Evolutionary conservation across 2,888 invertebrate species (phyloP).

Genomic region (Alcis repandata): DNA sequence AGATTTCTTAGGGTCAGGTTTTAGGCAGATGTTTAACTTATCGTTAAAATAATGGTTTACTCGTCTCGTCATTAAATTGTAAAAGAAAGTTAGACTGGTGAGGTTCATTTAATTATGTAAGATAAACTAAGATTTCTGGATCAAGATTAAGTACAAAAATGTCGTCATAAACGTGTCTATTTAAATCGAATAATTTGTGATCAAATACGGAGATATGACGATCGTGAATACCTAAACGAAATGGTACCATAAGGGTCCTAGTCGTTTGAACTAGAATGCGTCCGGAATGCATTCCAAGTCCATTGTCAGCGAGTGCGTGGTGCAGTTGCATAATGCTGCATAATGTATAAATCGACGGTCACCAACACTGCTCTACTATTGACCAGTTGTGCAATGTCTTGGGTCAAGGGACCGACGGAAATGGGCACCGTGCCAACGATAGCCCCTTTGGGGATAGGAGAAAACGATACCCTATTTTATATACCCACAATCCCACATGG

Average conservation of each 20-base stretch:
- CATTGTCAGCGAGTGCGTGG: conserved; percentile 75
- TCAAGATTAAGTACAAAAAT: too few relatives aligned
- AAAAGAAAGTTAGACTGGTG: too few relatives aligned
- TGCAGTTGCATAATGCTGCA: conserved; percentile 69
- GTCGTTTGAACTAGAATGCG: conserved; percentile 60
- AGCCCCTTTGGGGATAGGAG: conserved; percentile 59
- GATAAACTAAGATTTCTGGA: too few relatives aligned
- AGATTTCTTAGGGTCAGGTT: too few relatives aligned
- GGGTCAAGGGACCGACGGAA: conserved; percentile 68
- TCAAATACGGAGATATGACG: conserved; percentile 21
- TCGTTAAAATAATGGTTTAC: too few relatives aligned
- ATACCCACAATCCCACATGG: conserved; percentile 7
- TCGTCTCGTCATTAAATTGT: too few relatives aligned
- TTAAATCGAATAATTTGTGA: not conserved
- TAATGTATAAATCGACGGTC: conserved; percentile 55
- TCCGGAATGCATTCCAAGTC: conserved; percentile 73
- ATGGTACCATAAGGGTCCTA: conserved; percentile 55
- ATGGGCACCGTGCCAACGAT: conserved; percentile 59
- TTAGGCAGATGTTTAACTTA: too few relatives aligned
- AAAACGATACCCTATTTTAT: conserved; percentile 33
- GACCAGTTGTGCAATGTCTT: conserved; percentile 69
- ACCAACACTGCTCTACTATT: conserved; percentile 37
- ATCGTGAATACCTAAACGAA: conserved; percentile 53
- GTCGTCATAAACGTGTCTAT: too few relatives aligned
- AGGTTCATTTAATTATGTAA: too few relatives aligned